phyloP scores from a whole-genome alignment of 2,113 vertebrate species.

The Leucosticte australis region DNA sequence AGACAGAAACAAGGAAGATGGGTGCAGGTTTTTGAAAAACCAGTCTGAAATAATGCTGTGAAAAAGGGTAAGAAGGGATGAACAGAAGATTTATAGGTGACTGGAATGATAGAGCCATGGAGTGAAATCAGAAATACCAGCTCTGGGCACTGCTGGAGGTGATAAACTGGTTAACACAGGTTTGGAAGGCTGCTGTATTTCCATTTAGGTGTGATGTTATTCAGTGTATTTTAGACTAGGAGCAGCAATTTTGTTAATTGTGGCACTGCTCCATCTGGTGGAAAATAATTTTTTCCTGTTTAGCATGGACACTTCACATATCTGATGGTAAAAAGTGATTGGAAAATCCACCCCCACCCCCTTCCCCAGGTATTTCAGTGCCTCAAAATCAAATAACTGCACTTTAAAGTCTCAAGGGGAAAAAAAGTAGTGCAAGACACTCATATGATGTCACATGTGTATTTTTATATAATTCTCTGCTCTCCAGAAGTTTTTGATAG shows the following conservation, averaged over 20 bases:
- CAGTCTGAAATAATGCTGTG: neutral
- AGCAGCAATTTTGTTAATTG: neutral
- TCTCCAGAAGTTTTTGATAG: neutral
- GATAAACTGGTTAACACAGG: neutral
- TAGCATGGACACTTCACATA: neutral
- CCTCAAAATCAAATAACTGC: neutral
- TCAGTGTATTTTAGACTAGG: neutral
- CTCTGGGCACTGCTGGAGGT: neutral
- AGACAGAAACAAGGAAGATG: neutral
- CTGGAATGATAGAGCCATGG: neutral
- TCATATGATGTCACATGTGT: fast-evolving
- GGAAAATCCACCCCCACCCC: neutral
- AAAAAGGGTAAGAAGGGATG: neutral
- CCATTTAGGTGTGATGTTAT: neutral
- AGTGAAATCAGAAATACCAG: neutral
- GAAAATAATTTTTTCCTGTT: neutral
- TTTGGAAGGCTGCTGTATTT: neutral
- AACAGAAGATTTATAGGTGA: neutral
- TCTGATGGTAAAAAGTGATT: neutral
- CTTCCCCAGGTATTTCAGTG: neutral
- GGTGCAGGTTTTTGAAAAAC: neutral
- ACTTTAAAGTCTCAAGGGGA: neutral
- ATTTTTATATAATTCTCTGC: neutral
- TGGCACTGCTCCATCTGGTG: neutral
- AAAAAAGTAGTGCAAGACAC: neutral